These are phyloP conservation scores for Meteorus cinctellus DNA, from an alignment of 2,888 invertebrate genomes.

Conservation along the genomic window DNA sequence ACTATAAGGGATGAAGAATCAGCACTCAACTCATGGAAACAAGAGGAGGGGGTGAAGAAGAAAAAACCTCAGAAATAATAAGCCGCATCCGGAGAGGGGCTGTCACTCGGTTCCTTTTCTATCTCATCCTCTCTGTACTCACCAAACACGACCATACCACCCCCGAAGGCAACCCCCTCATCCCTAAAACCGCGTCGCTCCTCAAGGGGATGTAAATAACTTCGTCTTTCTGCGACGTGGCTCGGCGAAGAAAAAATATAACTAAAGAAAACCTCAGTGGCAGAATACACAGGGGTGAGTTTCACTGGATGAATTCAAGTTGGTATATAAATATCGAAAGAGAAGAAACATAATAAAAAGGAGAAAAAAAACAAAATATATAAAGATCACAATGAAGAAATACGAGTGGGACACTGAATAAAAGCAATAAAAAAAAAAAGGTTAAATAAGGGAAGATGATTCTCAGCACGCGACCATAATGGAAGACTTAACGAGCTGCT, in stretches of 20 bases:
- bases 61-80: conserved; percentile 66
- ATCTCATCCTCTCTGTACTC: not conserved
- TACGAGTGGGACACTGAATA: conserved; percentile 32
- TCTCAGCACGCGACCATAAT: conserved; percentile 56
- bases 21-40: not conserved
- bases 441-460: conserved; percentile 23
- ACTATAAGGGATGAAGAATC: conserved; percentile 30
- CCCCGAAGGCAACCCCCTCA: not conserved
- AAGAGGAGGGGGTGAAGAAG: conserved; percentile 27
- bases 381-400: not conserved
- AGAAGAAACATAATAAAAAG: not conserved
- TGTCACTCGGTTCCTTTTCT: conserved; percentile 15
- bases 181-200: conserved; percentile 26
- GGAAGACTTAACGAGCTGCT: conserved; percentile 67
- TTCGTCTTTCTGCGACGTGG: conserved; percentile 39
- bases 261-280: conserved; percentile 18
- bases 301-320: conserved; percentile 3
- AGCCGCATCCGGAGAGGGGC: conserved; percentile 57
- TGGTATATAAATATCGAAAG: not conserved
- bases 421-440: conserved; percentile 41
- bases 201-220: conserved; percentile 48
- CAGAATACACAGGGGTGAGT: conserved; percentile 31
- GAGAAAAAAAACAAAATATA: conserved; percentile 8
- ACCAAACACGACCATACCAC: not conserved
- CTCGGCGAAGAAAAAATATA: conserved; percentile 25